Base-by-base conservation (phyloP, 2,797 vertebrate species). In the Anabacerthia variegaticeps region DNA sequence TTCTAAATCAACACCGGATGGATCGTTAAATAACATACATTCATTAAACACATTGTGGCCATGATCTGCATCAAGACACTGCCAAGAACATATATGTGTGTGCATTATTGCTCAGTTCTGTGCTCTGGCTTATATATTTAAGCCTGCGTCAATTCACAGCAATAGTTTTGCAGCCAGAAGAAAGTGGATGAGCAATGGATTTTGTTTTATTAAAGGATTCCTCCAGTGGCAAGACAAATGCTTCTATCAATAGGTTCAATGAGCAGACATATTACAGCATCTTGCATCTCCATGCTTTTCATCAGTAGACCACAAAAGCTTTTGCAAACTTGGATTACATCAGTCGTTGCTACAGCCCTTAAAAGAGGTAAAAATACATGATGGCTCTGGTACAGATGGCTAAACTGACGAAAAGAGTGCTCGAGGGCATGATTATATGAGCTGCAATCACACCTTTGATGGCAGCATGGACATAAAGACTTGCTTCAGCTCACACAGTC, bases 71-170 rank as follows among this genome's bases (percentile, higher is more conserved):
- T 49, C 52, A 32, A 94, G 91, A 34, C 85, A 51, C 58, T 95
- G 83, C 96, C 78, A 72, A 76, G 51, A 84, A 68, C 66, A 56
- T 52, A 73, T 94, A 46, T 95, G 22, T 82, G 48, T 76, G 71
- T 76, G 71, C 51, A 73, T 67, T 79, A 74, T 72, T 96, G 86
- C 93, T 96, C 88, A 89, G 91, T 72, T 96, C 82, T 93, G 68
- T 88, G 55, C 78, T 93, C 89, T 96, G 94, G 95, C 85, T 97
- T 90, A 92, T 46, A 91, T 95, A 95, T 95, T 95, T 76, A 88
- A 95, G 76, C 89, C 73, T 86, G 51, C 21, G 46, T 97, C 94
- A 91, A 88, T 95, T 96, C 97, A 95, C 92, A 96, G 95, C 72
- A 37, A 77, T 66, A 49, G 37, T 78, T 85, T 71, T 55, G 46